Evolutionary conservation across 2,888 invertebrate species (phyloP).

Genomic region (Agriopis aurantiaria): DNA sequence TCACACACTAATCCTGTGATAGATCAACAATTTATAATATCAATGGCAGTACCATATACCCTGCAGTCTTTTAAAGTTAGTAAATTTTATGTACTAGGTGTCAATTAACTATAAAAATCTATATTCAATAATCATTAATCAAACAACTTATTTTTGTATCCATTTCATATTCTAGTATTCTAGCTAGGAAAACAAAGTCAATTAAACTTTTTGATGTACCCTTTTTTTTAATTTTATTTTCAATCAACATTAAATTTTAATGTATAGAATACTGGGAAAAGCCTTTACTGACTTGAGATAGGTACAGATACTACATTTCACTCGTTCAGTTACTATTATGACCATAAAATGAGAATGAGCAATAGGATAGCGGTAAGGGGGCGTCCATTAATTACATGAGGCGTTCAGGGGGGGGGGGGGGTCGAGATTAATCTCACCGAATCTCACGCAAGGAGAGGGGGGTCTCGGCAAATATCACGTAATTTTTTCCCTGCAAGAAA

Average conservation of each 20-base stretch:
- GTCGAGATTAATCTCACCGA: no score
- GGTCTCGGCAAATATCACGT: no score
- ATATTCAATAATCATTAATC: conserved; percentile 19
- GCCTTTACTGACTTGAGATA: conserved; percentile 41
- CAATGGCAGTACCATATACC: conserved; percentile 46
- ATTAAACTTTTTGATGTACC: conserved; percentile 12
- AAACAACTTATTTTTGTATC: conserved; percentile 13
- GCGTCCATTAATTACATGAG: no score
- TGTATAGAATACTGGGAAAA: conserved; percentile 54
- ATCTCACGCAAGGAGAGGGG: no score
- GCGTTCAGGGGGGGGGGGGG: no score
- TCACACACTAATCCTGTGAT: background rate
- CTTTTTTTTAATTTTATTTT: conserved; percentile 13
- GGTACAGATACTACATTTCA: conserved; percentile 22
- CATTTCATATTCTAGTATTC: conserved; percentile 6
- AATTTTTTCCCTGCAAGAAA: no score
- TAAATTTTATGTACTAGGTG: conserved; percentile 28
- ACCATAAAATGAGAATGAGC: no score
- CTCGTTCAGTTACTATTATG: conserved; percentile 17
- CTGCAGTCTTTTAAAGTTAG: conserved; percentile 57
- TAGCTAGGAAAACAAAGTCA: conserved; percentile 13
- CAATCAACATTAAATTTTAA: conserved; percentile 16
- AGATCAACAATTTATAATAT: background rate
- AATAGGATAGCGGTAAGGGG: no score
- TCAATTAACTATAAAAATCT: conserved; percentile 25